Base-by-base conservation (phyloP, 2,797 vertebrate species). In the Lates japonicus region DNA sequence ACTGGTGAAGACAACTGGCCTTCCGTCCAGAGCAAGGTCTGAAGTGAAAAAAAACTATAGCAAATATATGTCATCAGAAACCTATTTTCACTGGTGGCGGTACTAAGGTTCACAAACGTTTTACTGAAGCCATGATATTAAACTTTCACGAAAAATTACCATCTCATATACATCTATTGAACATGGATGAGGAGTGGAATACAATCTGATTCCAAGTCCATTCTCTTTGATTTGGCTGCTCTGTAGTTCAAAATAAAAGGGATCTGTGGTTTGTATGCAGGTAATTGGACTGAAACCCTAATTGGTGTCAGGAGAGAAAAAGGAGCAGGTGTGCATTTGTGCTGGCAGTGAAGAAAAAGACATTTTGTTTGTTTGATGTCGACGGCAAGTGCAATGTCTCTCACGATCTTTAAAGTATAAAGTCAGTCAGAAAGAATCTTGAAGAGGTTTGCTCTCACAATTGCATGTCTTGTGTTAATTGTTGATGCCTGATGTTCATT, bases 161-260 rank as follows among this genome's bases (percentile, higher is more conserved):
- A n/a, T n/a, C n/a, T n/a, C n/a, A n/a, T n/a, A n/a, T n/a, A n/a
- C n/a, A n/a, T n/a, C n/a, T n/a, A n/a, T n/a, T n/a, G n/a, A n/a
- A n/a, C n/a, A n/a, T n/a, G n/a, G n/a, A n/a, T n/a, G n/a, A n/a
- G n/a, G n/a, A n/a, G n/a, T n/a, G n/a, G n/a, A n/a, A n/a, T 70
- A 17, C 3, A 16, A 75, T 87, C 59, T 69, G 63, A 84, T 70
- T 88, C 73, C 63, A 77, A 17, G 63, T 83, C n/a, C 66, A 20
- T 74, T n/a, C n/a, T 78, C 57, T 90, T 89, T 90, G 78, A 82
- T 89, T 80, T 84, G 70, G 61, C 73, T 55, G 78, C 31, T 77
- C 55, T 49, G 57, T n/a, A n/a, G 63, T 86, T 85, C 74, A 73
- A 79, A 81, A 70, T 68, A 70, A 22, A 49, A 78, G 74, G 42